A percentile compares a stretch with the other conserved stretches of the same genome.
Conservation (phyloP, 2,797 vertebrate genomes). For the Cossypha dichroa region DNA sequence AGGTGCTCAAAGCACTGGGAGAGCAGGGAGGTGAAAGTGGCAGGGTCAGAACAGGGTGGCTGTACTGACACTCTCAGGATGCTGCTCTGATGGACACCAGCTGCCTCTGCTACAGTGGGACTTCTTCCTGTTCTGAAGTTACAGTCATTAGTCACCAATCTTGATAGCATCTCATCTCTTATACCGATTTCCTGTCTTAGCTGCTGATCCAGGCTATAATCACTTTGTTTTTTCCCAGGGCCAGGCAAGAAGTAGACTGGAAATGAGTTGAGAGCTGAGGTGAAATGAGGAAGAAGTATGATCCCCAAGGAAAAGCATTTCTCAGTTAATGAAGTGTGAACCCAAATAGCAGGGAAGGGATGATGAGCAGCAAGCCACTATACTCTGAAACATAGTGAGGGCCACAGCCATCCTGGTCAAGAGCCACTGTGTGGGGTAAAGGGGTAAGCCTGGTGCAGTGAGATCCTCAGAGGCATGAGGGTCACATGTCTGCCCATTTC, state of each 20-base stretch:
- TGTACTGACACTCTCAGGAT: not conserved
- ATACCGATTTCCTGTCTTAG: not conserved
- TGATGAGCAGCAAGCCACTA: not conserved
- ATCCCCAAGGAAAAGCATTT: constrained; percentile 5
- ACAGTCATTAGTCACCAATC: not conserved
- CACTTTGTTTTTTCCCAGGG: not conserved
- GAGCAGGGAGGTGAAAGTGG: not conserved
- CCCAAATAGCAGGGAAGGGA: not conserved
- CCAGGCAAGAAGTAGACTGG: not conserved
- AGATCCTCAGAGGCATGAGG: not conserved
- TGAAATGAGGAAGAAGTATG: constrained; percentile 6
- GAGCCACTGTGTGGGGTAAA: not conserved
- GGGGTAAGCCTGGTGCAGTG: not conserved
- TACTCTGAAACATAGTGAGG: not conserved
- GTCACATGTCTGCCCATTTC: accelerated
- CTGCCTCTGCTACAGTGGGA: not conserved
- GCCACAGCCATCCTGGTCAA: not conserved
- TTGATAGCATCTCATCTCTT: not conserved
- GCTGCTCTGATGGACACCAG: no score
- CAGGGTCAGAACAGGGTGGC: not conserved
- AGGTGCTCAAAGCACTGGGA: not conserved
- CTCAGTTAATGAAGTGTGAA: constrained; percentile 34
- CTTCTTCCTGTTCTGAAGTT: not conserved
- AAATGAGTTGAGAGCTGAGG: not conserved
- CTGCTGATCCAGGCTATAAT: not conserved